phyloP scores from a whole-genome alignment of 92 coral and sea anemone species.

The Heliopora coerulea region DNA sequence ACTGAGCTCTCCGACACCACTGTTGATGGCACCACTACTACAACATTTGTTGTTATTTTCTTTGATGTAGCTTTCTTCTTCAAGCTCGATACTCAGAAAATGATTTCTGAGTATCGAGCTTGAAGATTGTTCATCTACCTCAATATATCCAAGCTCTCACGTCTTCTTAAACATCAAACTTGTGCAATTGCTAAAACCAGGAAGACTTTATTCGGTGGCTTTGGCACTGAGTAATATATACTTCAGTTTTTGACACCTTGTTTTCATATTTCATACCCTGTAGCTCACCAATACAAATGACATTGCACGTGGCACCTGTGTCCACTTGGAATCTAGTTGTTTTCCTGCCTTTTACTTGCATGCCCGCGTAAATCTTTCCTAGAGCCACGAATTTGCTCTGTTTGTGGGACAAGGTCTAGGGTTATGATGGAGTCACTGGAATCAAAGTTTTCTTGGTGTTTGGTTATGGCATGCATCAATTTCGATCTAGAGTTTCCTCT shows the following conservation, averaged over 20 bases:
- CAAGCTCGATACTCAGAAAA: too few species aligned
- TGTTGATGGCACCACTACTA: too few species aligned
- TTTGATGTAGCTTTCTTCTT: too few species aligned
- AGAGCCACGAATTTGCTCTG: background rate
- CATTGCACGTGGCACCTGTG: slow-evolving; percentile 4
- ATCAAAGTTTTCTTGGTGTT: slow-evolving; percentile 21
- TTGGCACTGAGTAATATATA: slow-evolving; percentile 26
- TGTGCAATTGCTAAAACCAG: too few species aligned
- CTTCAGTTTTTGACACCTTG: background rate
- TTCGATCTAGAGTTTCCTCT: background rate
- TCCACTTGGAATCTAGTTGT: slow-evolving; percentile 2
- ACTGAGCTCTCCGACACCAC: too few species aligned
- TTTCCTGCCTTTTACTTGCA: background rate
- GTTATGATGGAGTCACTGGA: slow-evolving; percentile 32
- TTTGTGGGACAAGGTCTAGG: slow-evolving; percentile 6
- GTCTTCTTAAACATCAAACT: too few species aligned
- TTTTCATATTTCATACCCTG: background rate
- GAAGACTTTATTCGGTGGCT: background rate
- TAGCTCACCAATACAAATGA: slow-evolving; percentile 11
- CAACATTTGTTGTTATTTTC: too few species aligned
- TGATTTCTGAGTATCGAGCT: too few species aligned
- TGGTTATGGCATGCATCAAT: background rate
- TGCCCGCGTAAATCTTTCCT: slow-evolving; percentile 1
- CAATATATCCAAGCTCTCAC: too few species aligned
- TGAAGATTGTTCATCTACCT: too few species aligned